Evolutionary conservation across 2,797 vertebrate genomes (phyloP).

Genomic region (Anniella stebbinsi): DNA sequence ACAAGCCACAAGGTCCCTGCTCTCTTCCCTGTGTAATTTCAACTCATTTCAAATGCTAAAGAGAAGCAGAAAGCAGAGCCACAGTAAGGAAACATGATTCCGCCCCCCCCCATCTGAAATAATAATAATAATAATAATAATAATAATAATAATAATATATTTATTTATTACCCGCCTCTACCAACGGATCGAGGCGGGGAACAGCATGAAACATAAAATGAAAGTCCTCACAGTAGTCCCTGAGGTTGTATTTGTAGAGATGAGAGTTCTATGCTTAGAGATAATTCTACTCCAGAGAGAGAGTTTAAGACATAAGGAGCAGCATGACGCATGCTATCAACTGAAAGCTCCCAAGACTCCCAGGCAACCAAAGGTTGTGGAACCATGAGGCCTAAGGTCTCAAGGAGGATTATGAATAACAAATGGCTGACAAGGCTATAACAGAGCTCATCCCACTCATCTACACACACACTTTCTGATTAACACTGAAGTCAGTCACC

Average conservation of each 20-base stretch:
- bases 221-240: neutral
- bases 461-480: neutral
- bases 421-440: neutral
- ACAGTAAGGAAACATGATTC: too few species aligned
- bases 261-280: neutral
- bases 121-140: too few species aligned
- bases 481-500: neutral
- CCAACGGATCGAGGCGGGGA: too few species aligned
- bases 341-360: neutral
- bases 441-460: neutral
- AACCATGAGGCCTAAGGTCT: neutral
- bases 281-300: neutral
- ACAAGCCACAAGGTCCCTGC: too few species aligned
- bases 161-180: too few species aligned
- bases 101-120: too few species aligned
- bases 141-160: too few species aligned
- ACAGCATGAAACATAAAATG: too few species aligned
- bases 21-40: too few species aligned
- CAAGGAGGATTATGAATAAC: neutral
- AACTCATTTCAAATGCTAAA: too few species aligned
- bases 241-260: neutral
- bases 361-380: neutral
- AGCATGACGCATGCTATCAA: neutral
- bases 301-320: neutral
- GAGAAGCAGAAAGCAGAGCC: too few species aligned